Evolutionary conservation across 2,888 invertebrate genomes (phyloP), one percentile per base, ranked within the genome.

Genomic region (Cantharis nigra): DNA sequence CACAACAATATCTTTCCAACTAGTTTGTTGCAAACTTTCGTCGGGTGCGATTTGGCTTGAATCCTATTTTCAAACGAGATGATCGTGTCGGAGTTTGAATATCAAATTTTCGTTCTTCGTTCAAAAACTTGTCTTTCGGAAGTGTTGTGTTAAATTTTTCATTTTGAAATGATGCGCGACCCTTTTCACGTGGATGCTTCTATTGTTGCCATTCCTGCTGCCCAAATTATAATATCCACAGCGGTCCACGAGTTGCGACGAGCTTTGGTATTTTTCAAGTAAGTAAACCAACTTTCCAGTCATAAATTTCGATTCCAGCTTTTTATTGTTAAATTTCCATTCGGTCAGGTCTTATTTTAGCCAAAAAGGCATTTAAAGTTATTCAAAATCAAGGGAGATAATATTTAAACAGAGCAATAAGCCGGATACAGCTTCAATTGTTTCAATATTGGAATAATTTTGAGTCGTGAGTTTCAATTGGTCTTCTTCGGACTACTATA

Each of bases 241-340:
- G 90, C 90, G 49, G 85, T 91, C 80, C 87, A 88, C 71, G 89
- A 90, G 83, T 84, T 90, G 72, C 86, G 89, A 80, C 89, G 88
- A 80, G 89, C 90, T 16, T 85, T 90, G 78, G 85, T 89, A 79
- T 88, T 90, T 82, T 90, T 89, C 86, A 89, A 90, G 91, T 91
- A 88, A 89, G 89, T 86, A 88, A 49, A 11, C 7, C 2, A 13
- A 5, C 13, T 5, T 13, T 28, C 2, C 26, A 28, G 9, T 28
- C 9, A 7, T n/a, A n/a, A n/a, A n/a, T n/a, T n/a, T n/a, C n/a
- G n/a, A n/a, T n/a, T n/a, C n/a, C n/a, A n/a, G n/a, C n/a, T n/a
- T n/a, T n/a, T n/a, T n/a, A n/a, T n/a, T n/a, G n/a, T n/a, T n/a
- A n/a, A n/a, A n/a, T n/a, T n/a, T n/a, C n/a, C n/a, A n/a, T n/a